phyloP scores from a whole-genome alignment of 2,797 vertebrate species.

The Coilia nasus region DNA sequence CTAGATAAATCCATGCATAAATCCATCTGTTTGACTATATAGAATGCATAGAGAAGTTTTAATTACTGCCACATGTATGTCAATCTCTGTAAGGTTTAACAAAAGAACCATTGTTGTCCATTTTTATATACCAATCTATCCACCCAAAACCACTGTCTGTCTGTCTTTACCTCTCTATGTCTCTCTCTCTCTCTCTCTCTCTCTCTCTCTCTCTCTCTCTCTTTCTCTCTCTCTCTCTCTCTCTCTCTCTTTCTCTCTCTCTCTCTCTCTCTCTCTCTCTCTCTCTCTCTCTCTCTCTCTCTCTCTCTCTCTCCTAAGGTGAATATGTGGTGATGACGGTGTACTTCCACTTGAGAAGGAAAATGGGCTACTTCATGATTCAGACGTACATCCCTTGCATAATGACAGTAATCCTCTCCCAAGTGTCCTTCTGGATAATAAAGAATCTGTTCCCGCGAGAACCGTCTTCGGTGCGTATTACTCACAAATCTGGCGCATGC shows the following conservation, averaged over 20 bases:
- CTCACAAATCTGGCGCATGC: slow-evolving; percentile 54
- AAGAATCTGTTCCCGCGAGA: slow-evolving; percentile 96
- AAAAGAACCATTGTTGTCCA: too few relatives aligned
- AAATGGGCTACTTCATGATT: slow-evolving; percentile 99
- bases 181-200: slow-evolving; percentile 15
- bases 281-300: neutral
- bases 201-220: slow-evolving; percentile 18
- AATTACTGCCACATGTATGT: too few relatives aligned
- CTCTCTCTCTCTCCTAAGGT: slow-evolving; percentile 72
- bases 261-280: slow-evolving; percentile 25
- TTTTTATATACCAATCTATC: neutral
- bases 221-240: slow-evolving; percentile 30
- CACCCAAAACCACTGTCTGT: neutral
- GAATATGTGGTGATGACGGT: slow-evolving; percentile 99
- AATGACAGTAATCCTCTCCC: slow-evolving; percentile 99
- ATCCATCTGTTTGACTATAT: too few relatives aligned
- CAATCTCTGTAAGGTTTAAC: too few relatives aligned
- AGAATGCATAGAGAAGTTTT: too few relatives aligned
- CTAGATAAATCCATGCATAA: too few relatives aligned
- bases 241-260: slow-evolving; percentile 13
- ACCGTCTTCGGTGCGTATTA: slow-evolving; percentile 93
- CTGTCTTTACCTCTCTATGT: slow-evolving; percentile 35
- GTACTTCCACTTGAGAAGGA: slow-evolving; percentile 93
- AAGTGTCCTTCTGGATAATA: slow-evolving; percentile 99
- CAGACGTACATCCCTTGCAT: slow-evolving; percentile 99